A percentile compares a stretch with the other conserved stretches of the same genome.
These are phyloP conservation scores for Plectrocnemia conspersa DNA, from an alignment of 1,140 invertebrate species.

Conservation along the genomic window DNA sequence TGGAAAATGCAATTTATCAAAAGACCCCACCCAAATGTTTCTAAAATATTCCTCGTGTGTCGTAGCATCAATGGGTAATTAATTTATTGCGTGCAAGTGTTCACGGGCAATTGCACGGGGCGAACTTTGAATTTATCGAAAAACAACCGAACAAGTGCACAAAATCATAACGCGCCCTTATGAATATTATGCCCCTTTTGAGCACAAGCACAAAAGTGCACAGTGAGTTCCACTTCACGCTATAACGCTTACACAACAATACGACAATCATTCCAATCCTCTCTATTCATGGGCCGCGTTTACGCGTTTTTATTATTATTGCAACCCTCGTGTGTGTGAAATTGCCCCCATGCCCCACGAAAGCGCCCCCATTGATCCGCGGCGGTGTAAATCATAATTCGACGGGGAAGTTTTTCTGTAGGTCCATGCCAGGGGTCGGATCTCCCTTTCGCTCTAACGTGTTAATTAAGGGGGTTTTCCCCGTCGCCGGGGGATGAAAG, in stretches of 20 bases:
- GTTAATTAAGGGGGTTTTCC: conserved; percentile 51
- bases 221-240: conserved; percentile 29
- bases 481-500: conserved; percentile 49
- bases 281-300: conserved; percentile 13
- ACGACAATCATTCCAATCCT: conserved; percentile 32
- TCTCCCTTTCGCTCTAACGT: conserved; percentile 41
- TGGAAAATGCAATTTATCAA: too few relatives aligned
- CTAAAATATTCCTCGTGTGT: too few relatives aligned
- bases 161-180: conserved; percentile 26
- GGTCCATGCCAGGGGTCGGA: conserved; percentile 21
- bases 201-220: too few relatives aligned
- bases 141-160: conserved; percentile 28
- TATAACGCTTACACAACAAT: conserved; percentile 26
- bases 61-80: too few relatives aligned
- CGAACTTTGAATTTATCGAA: too few relatives aligned
- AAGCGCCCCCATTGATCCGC: neutral
- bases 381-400: conserved; percentile 19
- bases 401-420: neutral
- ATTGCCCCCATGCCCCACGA: neutral
- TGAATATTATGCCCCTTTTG: neutral
- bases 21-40: too few relatives aligned
- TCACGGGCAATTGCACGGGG: neutral
- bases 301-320: conserved; percentile 32
- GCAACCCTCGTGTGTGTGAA: too few relatives aligned
- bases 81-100: too few relatives aligned